Conservation (phyloP, 2,113 vertebrate species). For the Crocuta crocuta region DNA sequence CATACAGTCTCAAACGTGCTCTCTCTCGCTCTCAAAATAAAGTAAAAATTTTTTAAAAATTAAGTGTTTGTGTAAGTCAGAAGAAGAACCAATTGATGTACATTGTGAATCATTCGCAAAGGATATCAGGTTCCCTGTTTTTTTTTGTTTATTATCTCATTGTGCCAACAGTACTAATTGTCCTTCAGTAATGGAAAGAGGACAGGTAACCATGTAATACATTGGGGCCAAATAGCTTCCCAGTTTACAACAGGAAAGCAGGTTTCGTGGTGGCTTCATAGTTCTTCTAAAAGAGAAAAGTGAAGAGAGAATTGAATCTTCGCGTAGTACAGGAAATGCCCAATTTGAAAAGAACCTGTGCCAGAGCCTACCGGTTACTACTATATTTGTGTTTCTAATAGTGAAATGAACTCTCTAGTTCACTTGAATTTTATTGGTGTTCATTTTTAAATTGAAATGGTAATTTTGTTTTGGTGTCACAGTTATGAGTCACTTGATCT, state of each 20-base stretch:
- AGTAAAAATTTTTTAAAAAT: no score
- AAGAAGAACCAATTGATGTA: not conserved
- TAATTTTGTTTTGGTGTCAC: conserved; percentile 35
- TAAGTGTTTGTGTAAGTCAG: not conserved
- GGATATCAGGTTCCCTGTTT: not conserved
- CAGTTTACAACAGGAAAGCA: not conserved
- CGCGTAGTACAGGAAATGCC: not conserved
- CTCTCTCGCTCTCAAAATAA: no score
- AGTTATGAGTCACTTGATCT: conserved; percentile 22
- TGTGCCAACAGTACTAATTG: not conserved
- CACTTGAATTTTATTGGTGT: conserved; percentile 1
- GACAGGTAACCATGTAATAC: not conserved
- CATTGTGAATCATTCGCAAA: conserved; percentile 3
- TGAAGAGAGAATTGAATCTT: not conserved
- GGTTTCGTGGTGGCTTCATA: not conserved
- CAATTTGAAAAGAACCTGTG: not conserved
- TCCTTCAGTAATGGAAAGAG: not conserved
- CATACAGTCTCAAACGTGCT: no score
- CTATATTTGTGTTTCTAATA: not conserved
- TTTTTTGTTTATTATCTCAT: not conserved
- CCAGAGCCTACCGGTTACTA: no score
- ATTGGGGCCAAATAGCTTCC: not conserved
- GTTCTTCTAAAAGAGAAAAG: not conserved
- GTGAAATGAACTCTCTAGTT: not conserved
- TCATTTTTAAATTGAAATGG: conserved; percentile 11